These are phyloP conservation scores for Lepus townsendii DNA, from an alignment of 2,797 vertebrate genomes.

Conservation along the genomic window DNA sequence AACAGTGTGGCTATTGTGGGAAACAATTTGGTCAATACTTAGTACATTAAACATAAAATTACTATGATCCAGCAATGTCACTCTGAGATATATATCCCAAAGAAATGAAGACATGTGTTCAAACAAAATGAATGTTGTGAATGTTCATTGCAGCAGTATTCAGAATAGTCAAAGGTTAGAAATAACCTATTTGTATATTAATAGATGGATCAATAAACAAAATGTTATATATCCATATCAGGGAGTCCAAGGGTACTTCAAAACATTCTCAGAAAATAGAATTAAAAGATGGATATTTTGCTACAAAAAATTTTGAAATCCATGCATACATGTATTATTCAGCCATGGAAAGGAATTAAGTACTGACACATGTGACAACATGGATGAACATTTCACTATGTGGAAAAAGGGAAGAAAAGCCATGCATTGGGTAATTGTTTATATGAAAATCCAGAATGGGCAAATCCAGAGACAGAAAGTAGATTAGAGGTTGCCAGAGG, in stretches of 20 bases:
- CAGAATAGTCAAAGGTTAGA: neutral
- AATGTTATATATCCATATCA: neutral
- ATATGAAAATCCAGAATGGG: neutral
- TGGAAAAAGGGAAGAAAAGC: slow-evolving; percentile 16
- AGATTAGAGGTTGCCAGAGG: neutral
- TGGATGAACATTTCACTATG: neutral
- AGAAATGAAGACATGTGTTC: slow-evolving; percentile 44
- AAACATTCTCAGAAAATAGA: too few species aligned
- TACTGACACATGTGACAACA: neutral
- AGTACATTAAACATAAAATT: slow-evolving; percentile 56
- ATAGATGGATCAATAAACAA: neutral
- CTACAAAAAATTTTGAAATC: too few species aligned
- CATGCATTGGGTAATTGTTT: neutral
- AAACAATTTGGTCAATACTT: slow-evolving; percentile 1
- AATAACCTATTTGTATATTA: neutral
- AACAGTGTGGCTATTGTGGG: neutral
- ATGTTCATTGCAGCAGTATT: neutral
- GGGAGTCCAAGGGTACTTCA: too few species aligned
- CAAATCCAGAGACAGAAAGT: slow-evolving; percentile 37
- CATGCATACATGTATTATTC: neutral
- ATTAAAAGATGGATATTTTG: too few species aligned
- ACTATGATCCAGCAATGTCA: neutral
- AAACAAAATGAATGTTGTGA: slow-evolving; percentile 12
- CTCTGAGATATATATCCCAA: neutral
- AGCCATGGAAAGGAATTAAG: neutral